Evolutionary conservation across 92 coral and sea anemone genomes (phyloP), one percentile per base, ranked within the genome.

Genomic region (Virgularia gustaviana): DNA sequence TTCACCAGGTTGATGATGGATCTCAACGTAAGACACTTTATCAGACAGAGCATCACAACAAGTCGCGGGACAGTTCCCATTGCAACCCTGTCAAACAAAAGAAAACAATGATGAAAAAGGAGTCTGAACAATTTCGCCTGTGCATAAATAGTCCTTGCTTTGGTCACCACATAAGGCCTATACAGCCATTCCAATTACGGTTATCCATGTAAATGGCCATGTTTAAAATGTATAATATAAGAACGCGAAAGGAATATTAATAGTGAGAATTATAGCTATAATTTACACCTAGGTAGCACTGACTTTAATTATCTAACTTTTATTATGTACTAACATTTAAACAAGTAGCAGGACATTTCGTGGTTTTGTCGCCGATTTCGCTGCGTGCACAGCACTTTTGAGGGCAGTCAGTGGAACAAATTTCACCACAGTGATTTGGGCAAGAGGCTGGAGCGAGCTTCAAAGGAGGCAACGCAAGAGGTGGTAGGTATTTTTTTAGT

Each of bases 351-450:
- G 74, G 74, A 47, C 74, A 67, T 47, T 67, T 67, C 19, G 74
- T 67, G 35, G 59, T 67, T 28, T 44, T 47, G 19, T 67, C 74
- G 7, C 42, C 37, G 5, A 49, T 25, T 36, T 28, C 60, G 49
- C 58, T 67, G 36, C 38, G 51, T 10, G 59, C 29, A 38, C 98
- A 92, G 57, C 98, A 92, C 1, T 57, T 61, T 33, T 65, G 77
- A 24, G 98, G 94, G 58, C 98, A 92, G 79, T 84, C 76, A 28
- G 86, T 63, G 37, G 90, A 81, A 37, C 98, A 92, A 42, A 75
- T 84, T 19, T 76, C 77, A 31, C 44, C 57, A 66, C 98, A 92
- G 49, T 56, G 68, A 20, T 72, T 82, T 16, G 84, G 83, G 47
- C 98, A 92, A 6, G 53, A 57, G 22, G 81, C 65, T 2, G 86